These are phyloP conservation scores for Bombus affinis DNA, from an alignment of 1,140 invertebrate genomes.

Conservation along the genomic window DNA sequence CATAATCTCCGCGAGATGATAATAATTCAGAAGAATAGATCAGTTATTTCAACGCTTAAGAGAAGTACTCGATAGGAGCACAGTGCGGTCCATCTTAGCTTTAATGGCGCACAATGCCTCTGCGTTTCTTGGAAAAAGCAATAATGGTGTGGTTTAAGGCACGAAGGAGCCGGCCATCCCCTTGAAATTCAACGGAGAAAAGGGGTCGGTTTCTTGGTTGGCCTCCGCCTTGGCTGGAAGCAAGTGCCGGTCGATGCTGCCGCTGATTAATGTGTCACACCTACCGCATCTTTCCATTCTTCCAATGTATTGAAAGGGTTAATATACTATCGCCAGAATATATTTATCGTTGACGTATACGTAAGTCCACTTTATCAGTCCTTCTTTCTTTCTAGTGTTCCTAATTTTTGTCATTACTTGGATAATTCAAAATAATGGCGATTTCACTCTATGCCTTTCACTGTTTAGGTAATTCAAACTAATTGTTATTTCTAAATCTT, in stretches of 20 bases:
- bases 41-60: slow-evolving; percentile 12
- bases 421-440: neutral
- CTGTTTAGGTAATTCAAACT: no score
- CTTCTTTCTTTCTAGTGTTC: neutral
- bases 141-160: slow-evolving; percentile 38
- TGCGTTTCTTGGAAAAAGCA: slow-evolving; percentile 41
- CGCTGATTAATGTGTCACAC: slow-evolving; percentile 70
- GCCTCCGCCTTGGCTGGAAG: slow-evolving; percentile 31
- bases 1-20: neutral
- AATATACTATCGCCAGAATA: neutral
- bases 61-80: neutral
- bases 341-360: neutral
- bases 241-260: slow-evolving; percentile 52
- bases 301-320: slow-evolving; percentile 43
- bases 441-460: neutral
- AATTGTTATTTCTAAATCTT: no score
- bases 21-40: slow-evolving; percentile 11
- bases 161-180: slow-evolving; percentile 21
- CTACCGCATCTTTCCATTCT: slow-evolving; percentile 54
- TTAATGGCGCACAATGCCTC: slow-evolving; percentile 43
- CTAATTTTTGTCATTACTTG: neutral
- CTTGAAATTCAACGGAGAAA: slow-evolving; percentile 50
- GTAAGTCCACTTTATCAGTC: neutral
- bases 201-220: slow-evolving; percentile 32
- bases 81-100: slow-evolving; percentile 5